Evolutionary conservation across 2,113 vertebrate species (phyloP), one percentile per base, ranked within the genome.

Genomic region (Puffinus mauretanicus): DNA sequence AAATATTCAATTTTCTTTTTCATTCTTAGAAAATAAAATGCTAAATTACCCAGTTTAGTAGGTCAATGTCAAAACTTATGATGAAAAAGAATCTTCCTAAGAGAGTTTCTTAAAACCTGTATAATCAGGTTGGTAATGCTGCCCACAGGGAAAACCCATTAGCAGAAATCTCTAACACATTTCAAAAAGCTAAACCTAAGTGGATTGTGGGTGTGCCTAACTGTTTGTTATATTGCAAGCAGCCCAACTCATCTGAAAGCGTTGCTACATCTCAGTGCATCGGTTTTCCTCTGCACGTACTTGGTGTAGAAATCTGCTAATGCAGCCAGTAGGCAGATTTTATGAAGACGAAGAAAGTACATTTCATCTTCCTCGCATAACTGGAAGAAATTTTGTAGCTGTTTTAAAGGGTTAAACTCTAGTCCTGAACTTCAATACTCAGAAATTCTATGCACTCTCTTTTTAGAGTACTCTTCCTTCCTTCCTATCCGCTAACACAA

Each of bases 401-500:
- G 0, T 72, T 95, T 73, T 67, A 77, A 95, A 92, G 87, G 88
- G 88, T 93, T 96, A 95, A 96, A 88, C 69, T 73, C 81, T 25
- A 36, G 71, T 95, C 65, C 75, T 80, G 86, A 81, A 78, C 88
- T 88, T 90, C 94, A 95, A 44, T 46, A 78, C 87, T 89, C 65
- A 80, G 86, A 90, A 86, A 96, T 94, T 92, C 87, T 92, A 92
- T 85, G 90, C 82, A 83, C 92, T 97, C 94, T 95, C 95, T 94
- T 93, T 97, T 94, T 85, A 92, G 90, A 97, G 95, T 72, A 86
- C 73, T 96, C 97, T 98, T 98, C 97, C 97, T 98, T 98, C 97
- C 97, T 98, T 95, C 97, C 97, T 97, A 95, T 93, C 91, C 1
- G 2, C 92, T 73, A 83, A 88, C 96, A 98, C 97, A 97, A 95